phyloP scores from a whole-genome alignment of 2,888 invertebrate species.

The Teinopalpus imperialis region DNA sequence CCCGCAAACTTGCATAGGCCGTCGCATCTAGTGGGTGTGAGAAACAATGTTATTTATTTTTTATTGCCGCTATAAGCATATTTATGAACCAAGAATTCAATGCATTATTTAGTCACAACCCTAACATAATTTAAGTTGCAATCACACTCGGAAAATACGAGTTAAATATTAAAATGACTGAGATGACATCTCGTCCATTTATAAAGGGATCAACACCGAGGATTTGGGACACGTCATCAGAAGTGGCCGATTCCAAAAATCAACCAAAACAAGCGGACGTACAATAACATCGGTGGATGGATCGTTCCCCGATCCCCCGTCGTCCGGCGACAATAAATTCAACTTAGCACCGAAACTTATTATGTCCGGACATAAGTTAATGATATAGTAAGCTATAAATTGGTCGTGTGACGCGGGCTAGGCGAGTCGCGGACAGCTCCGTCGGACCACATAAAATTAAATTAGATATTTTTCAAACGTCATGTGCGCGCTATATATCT shows the following conservation, averaged over 20 bases:
- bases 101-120: too few species aligned
- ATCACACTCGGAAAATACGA: neutral
- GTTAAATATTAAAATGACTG: constrained; percentile 2
- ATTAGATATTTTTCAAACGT: constrained; percentile 55
- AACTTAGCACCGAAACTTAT: constrained; percentile 57
- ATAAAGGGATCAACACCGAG: constrained; percentile 7
- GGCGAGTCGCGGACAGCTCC: constrained; percentile 61
- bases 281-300: constrained; percentile 30
- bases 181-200: constrained; percentile 10
- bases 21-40: too few species aligned
- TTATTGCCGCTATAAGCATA: too few species aligned
- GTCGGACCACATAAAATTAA: constrained; percentile 53
- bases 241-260: constrained; percentile 34
- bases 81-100: too few species aligned
- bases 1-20: too few species aligned
- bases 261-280: constrained; percentile 23
- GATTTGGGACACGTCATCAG: constrained; percentile 42
- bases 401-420: constrained; percentile 56
- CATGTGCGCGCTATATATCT: constrained; percentile 51
- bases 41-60: too few species aligned
- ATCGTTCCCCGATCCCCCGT: constrained; percentile 33
- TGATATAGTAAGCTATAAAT: constrained; percentile 71
- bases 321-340: constrained; percentile 57
- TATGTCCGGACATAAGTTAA: constrained; percentile 55
- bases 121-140: neutral